A percentile compares a stretch with the other conserved stretches of the same genome.
These are phyloP conservation scores for Gordius sp. DNA, from an alignment of 2,888 invertebrate species.

Conservation along the genomic window DNA sequence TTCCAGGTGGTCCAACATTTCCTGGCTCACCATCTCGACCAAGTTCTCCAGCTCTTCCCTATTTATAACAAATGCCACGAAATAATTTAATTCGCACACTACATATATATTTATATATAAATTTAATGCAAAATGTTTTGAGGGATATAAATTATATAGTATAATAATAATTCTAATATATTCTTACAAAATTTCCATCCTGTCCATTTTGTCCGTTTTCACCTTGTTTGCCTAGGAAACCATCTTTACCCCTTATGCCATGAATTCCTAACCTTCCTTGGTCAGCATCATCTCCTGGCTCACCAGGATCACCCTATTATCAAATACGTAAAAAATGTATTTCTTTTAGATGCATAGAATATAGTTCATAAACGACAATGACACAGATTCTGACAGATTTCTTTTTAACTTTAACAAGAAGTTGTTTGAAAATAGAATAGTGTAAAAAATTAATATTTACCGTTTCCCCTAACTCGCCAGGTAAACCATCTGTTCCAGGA, in stretches of 20 bases:
- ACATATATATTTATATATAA: no score
- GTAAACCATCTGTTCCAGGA: conserved; percentile 6
- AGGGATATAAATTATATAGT: no score
- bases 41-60: conserved; percentile 5
- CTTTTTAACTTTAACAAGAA: background rate
- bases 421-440: background rate
- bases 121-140: no score
- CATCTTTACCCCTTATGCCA: conserved; percentile 1
- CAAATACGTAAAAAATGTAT: background rate
- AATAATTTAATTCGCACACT: no score
- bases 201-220: background rate
- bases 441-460: background rate
- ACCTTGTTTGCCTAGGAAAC: conserved; percentile 15
- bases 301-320: background rate
- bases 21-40: conserved; percentile 17
- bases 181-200: no score
- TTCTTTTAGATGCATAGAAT: background rate
- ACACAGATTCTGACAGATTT: background rate
- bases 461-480: background rate
- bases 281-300: background rate
- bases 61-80: no score
- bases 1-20: conserved; percentile 12
- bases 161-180: no score
- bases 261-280: conserved; percentile 16
- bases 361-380: background rate